phyloP scores from a whole-genome alignment of 2,797 vertebrate genomes.

The Pristis pectinata region DNA sequence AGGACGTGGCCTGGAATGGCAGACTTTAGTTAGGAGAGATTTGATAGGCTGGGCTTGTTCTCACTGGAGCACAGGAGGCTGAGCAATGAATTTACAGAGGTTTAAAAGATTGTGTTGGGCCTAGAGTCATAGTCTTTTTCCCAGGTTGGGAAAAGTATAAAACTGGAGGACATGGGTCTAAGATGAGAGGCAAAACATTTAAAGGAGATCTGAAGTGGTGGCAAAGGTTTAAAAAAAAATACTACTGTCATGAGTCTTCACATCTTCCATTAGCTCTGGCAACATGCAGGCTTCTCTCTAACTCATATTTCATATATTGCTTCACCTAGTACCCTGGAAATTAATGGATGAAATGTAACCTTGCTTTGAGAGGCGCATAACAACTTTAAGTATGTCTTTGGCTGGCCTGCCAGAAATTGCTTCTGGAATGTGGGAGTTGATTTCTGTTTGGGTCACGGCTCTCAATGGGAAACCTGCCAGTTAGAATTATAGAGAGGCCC shows the following conservation, averaged over 20 bases:
- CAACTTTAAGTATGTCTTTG: background rate
- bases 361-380: background rate
- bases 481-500: background rate
- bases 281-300: background rate
- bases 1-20: too few relatives aligned
- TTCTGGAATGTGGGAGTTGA: background rate
- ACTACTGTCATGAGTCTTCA: background rate
- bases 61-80: too few relatives aligned
- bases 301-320: background rate
- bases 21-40: too few relatives aligned
- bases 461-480: background rate
- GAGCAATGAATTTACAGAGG: too few relatives aligned
- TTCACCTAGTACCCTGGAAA: background rate
- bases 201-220: background rate
- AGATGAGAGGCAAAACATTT: too few relatives aligned
- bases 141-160: too few relatives aligned
- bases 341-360: background rate
- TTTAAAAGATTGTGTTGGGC: too few relatives aligned
- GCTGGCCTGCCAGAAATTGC: background rate
- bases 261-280: background rate
- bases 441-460: background rate
- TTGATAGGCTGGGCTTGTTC: too few relatives aligned
- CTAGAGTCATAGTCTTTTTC: too few relatives aligned
- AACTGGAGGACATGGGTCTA: too few relatives aligned
- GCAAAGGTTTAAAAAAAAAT: background rate